Base-by-base conservation (phyloP, 1,140 invertebrate species). In the Zaprionus ghesquierei region DNA sequence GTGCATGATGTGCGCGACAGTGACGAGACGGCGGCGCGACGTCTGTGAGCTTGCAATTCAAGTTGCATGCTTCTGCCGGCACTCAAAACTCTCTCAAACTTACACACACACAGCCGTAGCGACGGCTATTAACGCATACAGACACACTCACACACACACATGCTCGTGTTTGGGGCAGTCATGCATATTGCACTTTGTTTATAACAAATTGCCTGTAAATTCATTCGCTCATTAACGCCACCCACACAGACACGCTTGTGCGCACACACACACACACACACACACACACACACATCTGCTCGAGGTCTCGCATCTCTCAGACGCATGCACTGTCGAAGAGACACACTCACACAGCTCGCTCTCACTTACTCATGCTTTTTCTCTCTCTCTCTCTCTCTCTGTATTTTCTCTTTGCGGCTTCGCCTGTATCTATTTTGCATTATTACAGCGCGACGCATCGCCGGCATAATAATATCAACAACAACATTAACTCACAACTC, bases 201-300 rank as follows among this genome's bases (percentile, higher is more conserved):
- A 77, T 77, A 70, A 77, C 75, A 69, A 77, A 73, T 77, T 74
- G 64, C 64, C 74, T 74, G 54, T 69, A 63, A 59, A 64, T 65
- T 63, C 23, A 50, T 20, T 55, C 53, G 44, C 31, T 63, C 59
- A 69, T 70, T 64, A 64, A 70, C 53, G 55, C 73, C 74, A 65
- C 64, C 72, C 60, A 69, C 64, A 69, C 63, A 59, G 20, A 22
- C 35, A 50, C 35, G 58, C 31, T 56, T 12, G 33, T 18, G 25
- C 23, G 53, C 50, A 55, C 35, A 33, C 10, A 33, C 29, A 62
- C 49, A 23, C 25, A 55, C 29, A 33, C 15, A 59, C 18, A 29
- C 20, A 61, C 25, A 25, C 27, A 35, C 33, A 50, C 31, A 31
- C n/a, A 60, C 25, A 62, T 33, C 20, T 12, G 49, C n/a, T n/a